phyloP scores from a whole-genome alignment of 2,113 vertebrate genomes.

The Pedionomus torquatus region DNA sequence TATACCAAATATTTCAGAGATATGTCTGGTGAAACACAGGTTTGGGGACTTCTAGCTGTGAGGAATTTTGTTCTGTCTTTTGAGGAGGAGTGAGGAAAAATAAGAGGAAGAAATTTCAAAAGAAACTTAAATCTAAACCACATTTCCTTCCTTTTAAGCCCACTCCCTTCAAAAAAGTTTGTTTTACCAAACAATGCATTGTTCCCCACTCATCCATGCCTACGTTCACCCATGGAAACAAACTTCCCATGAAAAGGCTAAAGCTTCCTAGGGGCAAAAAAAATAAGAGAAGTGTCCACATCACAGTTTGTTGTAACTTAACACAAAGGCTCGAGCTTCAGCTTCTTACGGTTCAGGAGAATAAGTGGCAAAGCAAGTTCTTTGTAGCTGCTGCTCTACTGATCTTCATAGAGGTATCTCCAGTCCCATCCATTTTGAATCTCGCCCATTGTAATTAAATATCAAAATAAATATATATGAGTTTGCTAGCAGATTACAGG shows the following conservation, averaged over 20 bases:
- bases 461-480: background rate
- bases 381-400: background rate
- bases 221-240: background rate
- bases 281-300: background rate
- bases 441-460: background rate
- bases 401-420: background rate
- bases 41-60: background rate
- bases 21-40: background rate
- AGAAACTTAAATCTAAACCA: constrained; percentile 8
- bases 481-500: background rate
- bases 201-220: constrained; percentile 33
- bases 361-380: background rate
- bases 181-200: constrained; percentile 36
- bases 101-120: constrained; percentile 32
- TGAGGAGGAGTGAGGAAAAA: background rate
- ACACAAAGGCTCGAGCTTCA: background rate
- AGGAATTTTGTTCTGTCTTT: background rate
- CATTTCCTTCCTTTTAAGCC: constrained; percentile 53
- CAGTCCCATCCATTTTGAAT: background rate
- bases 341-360: background rate
- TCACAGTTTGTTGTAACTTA: background rate
- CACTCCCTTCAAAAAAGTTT: constrained; percentile 25
- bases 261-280: background rate
- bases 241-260: constrained; percentile 17
- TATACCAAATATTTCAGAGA: background rate